phyloP scores from a whole-genome alignment of 1,140 invertebrate species.

The Zophobas atratus region DNA sequence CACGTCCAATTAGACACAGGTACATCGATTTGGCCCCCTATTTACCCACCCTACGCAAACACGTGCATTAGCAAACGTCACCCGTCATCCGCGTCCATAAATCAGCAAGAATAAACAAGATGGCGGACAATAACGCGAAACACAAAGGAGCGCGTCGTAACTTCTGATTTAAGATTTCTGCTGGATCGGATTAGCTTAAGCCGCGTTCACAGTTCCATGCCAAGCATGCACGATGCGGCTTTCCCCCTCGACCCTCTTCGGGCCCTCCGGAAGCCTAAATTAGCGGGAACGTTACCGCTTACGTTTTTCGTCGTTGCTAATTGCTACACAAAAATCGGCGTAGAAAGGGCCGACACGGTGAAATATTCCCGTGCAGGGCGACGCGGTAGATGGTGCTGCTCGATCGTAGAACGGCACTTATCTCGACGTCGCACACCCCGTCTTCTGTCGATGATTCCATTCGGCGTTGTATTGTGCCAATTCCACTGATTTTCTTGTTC shows the following conservation, averaged over 20 bases:
- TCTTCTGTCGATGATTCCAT: slow-evolving; percentile 50
- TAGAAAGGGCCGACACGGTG: not conserved
- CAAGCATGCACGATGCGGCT: slow-evolving; percentile 4
- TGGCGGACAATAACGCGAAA: slow-evolving; percentile 56
- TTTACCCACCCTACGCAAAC: slow-evolving; percentile 25
- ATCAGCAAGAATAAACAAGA: slow-evolving; percentile 57
- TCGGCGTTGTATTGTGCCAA: slow-evolving; percentile 47
- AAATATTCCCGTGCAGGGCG: not conserved
- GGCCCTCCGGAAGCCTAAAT: not conserved
- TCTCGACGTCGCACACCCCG: slow-evolving; percentile 46
- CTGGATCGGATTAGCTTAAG: slow-evolving; percentile 51
- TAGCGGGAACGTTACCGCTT: not conserved
- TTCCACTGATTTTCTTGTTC: slow-evolving; percentile 52
- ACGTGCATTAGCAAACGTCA: slow-evolving; percentile 35
- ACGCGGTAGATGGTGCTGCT: not conserved
- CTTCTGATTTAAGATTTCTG: slow-evolving; percentile 55
- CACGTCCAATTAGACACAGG: slow-evolving; percentile 1
- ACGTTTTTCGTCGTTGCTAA: not conserved
- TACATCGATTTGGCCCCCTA: slow-evolving; percentile 11
- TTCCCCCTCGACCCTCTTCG: no score
- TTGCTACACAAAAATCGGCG: not conserved
- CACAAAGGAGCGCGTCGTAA: slow-evolving; percentile 54
- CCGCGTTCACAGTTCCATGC: slow-evolving; percentile 46
- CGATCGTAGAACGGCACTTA: slow-evolving; percentile 41
- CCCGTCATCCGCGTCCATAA: slow-evolving; percentile 46